Evolutionary conservation across 2,113 vertebrate genomes (phyloP).

Genomic region (Ibidorhyncha struthersii): DNA sequence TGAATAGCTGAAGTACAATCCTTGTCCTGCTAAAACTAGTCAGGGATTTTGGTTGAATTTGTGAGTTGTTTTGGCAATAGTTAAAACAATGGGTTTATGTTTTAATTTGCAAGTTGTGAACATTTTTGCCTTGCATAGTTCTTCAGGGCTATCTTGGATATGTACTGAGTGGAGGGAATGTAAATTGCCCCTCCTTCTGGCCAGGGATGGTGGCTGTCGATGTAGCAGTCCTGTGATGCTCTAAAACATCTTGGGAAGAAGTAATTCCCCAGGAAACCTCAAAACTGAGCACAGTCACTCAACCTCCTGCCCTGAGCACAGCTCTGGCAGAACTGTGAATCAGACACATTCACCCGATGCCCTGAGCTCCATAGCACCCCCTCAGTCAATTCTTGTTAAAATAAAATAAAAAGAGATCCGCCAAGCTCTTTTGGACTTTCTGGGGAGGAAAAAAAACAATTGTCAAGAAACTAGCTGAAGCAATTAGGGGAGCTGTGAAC

Average conservation of each 20-base stretch:
- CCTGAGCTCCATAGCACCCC: neutral
- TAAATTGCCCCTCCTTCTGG: neutral
- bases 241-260: neutral
- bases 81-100: neutral
- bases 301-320: neutral
- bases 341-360: neutral
- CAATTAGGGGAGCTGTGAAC: slow-evolving; percentile 18
- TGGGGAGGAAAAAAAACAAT: neutral
- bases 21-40: neutral
- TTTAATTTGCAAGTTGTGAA: neutral
- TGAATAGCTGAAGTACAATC: neutral
- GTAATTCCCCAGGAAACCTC: neutral
- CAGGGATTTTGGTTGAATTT: neutral
- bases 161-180: neutral
- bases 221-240: neutral
- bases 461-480: neutral
- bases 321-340: neutral
- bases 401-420: neutral
- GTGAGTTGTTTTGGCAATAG: neutral
- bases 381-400: neutral
- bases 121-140: neutral
- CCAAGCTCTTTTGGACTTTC: neutral
- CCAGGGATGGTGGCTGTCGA: neutral
- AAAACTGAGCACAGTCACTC: neutral
- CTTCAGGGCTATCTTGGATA: neutral